phyloP scores from a whole-genome alignment of 2,888 invertebrate species.

The Melanargia galathea region DNA sequence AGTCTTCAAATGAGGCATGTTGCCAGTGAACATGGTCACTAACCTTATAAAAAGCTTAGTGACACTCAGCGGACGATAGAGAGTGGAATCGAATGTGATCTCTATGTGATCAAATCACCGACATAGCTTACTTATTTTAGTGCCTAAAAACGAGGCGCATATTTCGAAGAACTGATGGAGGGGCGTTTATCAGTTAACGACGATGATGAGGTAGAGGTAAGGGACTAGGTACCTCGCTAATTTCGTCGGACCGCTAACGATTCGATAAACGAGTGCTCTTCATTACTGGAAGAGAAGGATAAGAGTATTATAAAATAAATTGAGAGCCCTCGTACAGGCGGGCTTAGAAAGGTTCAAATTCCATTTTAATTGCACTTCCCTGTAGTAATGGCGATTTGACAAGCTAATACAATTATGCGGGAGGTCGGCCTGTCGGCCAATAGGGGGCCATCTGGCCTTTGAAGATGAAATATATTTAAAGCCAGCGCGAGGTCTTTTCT shows the following conservation, averaged over 20 bases:
- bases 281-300: not conserved
- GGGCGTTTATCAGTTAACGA: no score
- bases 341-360: not conserved
- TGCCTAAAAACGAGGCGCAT: no score
- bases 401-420: not conserved
- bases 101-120: no score
- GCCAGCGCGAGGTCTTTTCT: not conserved
- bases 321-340: not conserved
- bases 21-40: no score
- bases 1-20: no score
- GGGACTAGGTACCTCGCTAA: no score
- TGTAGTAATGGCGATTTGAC: slow-evolving; percentile 1
- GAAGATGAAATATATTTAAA: slow-evolving; percentile 9
- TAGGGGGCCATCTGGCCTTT: slow-evolving; percentile 11
- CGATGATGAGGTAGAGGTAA: no score
- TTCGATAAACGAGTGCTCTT: slow-evolving; percentile 5
- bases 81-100: no score
- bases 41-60: no score
- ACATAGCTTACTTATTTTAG: no score
- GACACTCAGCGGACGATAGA: no score
- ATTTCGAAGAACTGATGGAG: no score
- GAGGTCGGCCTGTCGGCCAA: not conserved
- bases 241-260: not conserved
- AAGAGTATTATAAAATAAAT: slow-evolving; percentile 16
- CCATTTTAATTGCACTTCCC: slow-evolving; percentile 6